A percentile compares a stretch with the other conserved stretches of the same genome.
Conservation (phyloP, 2,113 vertebrate genomes). For the Nyctereutes procyonoides region DNA sequence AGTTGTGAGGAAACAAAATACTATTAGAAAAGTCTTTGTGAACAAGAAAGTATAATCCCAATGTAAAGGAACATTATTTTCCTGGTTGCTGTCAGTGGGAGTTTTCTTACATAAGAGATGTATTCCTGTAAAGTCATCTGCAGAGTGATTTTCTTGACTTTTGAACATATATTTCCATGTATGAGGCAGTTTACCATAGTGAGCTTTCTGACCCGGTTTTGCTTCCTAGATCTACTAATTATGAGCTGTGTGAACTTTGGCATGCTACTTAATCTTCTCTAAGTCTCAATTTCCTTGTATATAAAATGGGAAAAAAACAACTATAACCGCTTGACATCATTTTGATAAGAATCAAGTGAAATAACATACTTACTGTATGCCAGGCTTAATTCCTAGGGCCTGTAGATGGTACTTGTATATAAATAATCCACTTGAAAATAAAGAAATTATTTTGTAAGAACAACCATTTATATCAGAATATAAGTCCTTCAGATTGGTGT, state of each 20-base stretch:
- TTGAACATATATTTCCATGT: not conserved
- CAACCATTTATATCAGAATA: not conserved
- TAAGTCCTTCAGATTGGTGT: not conserved
- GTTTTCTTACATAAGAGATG: not conserved
- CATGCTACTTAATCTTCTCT: not conserved
- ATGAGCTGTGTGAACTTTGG: not conserved
- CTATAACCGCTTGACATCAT: not conserved
- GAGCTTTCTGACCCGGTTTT: not conserved
- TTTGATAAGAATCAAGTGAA: constrained; percentile 33
- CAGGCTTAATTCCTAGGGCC: not conserved
- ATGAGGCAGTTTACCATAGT: not conserved
- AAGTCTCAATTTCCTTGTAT: not conserved
- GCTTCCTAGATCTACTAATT: not conserved
- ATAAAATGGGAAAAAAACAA: not conserved
- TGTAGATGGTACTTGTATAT: not conserved
- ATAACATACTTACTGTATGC: not conserved
- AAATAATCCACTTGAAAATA: not conserved
- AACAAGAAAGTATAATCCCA: not conserved
- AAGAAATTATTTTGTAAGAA: not conserved
- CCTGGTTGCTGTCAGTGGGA: not conserved
- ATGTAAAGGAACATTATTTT: not conserved
- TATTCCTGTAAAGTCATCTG: not conserved
- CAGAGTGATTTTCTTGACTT: constrained; percentile 2
- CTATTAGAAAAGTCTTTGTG: constrained; percentile 39
- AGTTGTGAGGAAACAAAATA: constrained; percentile 26